Conservation (phyloP, 2,113 vertebrate genomes). For the Scortum barcoo region DNA sequence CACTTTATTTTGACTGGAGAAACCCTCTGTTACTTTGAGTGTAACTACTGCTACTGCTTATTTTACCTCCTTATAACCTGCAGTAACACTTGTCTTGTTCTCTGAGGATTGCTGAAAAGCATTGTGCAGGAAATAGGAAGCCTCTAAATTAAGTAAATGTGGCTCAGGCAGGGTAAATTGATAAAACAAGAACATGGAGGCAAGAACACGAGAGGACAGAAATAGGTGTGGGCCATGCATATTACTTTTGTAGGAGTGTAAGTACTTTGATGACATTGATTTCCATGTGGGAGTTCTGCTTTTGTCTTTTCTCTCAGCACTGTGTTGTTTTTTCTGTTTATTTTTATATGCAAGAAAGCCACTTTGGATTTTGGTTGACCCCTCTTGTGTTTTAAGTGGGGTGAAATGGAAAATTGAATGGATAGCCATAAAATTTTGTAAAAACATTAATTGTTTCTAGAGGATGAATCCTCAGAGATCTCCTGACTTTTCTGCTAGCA, state of each 20-base stretch:
- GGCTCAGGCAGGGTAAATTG: not conserved
- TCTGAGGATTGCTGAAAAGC: not conserved
- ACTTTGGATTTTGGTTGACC: not conserved
- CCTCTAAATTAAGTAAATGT: not conserved
- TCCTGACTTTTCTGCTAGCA: not conserved
- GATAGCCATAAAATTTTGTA: not conserved
- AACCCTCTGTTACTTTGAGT: not conserved
- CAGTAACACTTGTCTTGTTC: not conserved
- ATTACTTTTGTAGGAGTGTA: not conserved
- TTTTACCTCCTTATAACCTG: not conserved
- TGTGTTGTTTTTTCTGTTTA: not conserved
- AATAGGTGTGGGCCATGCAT: not conserved
- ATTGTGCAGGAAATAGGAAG: not conserved
- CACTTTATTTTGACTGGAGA: constrained; percentile 26
- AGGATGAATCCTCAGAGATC: too few species aligned
- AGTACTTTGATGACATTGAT: constrained; percentile 19
- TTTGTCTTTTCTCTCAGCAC: not conserved
- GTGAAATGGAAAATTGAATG: not conserved
- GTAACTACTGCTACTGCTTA: constrained; percentile 13
- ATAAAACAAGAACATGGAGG: not conserved
- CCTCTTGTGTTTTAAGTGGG: not conserved
- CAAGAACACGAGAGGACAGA: not conserved
- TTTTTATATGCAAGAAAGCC: not conserved
- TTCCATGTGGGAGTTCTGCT: constrained; percentile 21
- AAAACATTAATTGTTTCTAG: not conserved